Evolutionary conservation across 2,113 vertebrate species (phyloP).

Genomic region (Aramus guarauna): DNA sequence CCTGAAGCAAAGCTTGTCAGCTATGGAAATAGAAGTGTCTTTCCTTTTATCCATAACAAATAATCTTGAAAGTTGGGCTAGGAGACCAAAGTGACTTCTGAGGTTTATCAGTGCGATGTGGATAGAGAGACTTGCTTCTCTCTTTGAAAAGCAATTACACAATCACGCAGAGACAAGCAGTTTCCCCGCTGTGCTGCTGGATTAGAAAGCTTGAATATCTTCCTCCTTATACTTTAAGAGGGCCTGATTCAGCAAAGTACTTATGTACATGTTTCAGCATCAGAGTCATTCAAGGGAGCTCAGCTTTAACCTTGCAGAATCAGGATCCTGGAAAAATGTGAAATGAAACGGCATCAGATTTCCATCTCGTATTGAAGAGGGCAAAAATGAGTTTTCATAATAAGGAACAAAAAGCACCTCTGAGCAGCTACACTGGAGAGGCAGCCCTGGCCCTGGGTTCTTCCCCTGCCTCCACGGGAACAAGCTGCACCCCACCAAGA

Average conservation of each 20-base stretch:
- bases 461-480: background rate
- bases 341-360: background rate
- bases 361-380: background rate
- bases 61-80: constrained; percentile 42
- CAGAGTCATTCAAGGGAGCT: background rate
- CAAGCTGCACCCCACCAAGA: background rate
- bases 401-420: background rate
- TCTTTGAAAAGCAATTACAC: constrained; percentile 52
- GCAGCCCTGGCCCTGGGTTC: background rate
- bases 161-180: constrained; percentile 4
- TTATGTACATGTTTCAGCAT: background rate
- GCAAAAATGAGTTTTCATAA: background rate
- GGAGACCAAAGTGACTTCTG: constrained; percentile 44
- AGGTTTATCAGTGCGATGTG: constrained; percentile 9
- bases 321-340: background rate
- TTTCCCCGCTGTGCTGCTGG: constrained; percentile 14
- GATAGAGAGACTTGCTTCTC: background rate
- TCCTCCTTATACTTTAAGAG: background rate
- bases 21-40: constrained; percentile 53
- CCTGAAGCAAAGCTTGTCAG: constrained; percentile 60
- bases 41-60: constrained; percentile 51
- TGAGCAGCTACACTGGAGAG: background rate
- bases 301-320: background rate
- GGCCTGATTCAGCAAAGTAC: background rate
- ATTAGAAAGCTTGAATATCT: constrained; percentile 10